Percentiles rank a stretch among this genome's conserved stretches.
phyloP scores from a whole-genome alignment of 1,140 invertebrate genomes.

The Potamilus streckersoni region DNA sequence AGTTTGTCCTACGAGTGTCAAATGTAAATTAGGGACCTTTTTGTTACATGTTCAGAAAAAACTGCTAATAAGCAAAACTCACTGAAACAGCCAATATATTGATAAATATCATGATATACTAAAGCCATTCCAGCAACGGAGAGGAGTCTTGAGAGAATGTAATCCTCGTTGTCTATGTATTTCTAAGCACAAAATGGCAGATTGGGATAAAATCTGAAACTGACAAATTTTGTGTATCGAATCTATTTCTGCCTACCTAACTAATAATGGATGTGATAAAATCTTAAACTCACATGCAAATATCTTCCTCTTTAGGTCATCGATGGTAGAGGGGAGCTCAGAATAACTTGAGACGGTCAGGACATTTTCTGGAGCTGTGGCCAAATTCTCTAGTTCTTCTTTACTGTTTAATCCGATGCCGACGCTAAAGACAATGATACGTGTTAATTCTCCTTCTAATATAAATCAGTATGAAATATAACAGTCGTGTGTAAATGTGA shows the following conservation, averaged over 20 bases:
- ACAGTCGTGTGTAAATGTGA: too few relatives aligned
- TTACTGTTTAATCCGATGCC: conserved; percentile 40
- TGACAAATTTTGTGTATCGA: background rate
- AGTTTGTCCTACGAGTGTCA: too few relatives aligned
- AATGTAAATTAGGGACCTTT: too few relatives aligned
- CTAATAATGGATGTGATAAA: background rate
- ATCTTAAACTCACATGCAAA: conserved; percentile 42
- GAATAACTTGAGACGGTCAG: conserved; percentile 31
- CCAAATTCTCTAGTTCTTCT: conserved; percentile 33
- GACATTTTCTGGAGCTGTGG: conserved; percentile 35
- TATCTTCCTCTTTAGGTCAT: conserved; percentile 38
- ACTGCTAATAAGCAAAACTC: too few relatives aligned
- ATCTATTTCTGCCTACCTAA: background rate
- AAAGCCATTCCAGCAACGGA: background rate
- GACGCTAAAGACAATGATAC: conserved; percentile 25
- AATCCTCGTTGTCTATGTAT: too few relatives aligned
- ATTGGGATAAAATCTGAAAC: background rate
- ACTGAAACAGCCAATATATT: too few relatives aligned
- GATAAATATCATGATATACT: too few relatives aligned
- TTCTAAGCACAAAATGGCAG: background rate
- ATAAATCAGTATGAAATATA: too few relatives aligned
- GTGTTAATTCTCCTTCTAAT: too few relatives aligned
- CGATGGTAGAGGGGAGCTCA: conserved; percentile 8
- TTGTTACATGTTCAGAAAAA: too few relatives aligned
- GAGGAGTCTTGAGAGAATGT: background rate